Evolutionary conservation across 2,888 invertebrate genomes (phyloP).

Genomic region (Cabera pusaria): DNA sequence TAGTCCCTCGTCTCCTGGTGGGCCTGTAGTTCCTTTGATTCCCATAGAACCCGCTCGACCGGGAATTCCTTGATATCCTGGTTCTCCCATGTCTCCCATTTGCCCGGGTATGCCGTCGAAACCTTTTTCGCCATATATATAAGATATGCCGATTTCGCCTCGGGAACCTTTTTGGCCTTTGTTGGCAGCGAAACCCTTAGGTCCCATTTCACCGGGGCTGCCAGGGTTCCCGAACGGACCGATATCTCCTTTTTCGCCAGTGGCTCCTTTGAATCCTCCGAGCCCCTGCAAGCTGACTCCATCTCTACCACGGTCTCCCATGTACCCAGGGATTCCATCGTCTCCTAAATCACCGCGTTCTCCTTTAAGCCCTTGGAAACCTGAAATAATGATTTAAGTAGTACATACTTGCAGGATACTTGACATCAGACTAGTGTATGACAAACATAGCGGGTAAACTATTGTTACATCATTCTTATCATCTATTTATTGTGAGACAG

Average conservation of each 20-base stretch:
- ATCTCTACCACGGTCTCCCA: conserved; percentile 60
- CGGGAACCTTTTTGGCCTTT: conserved; percentile 79
- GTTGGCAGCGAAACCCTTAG: conserved; percentile 85
- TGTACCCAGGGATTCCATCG: conserved; percentile 56
- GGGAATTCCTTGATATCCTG: conserved; percentile 82
- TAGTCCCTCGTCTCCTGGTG: conserved; percentile 82
- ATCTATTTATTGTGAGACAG: too few species aligned
- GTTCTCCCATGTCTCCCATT: conserved; percentile 81
- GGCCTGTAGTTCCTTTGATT: conserved; percentile 64
- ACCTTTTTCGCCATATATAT: conserved; percentile 67
- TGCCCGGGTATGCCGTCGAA: conserved; percentile 62
- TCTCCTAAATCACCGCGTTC: conserved; percentile 59
- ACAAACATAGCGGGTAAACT: too few species aligned
- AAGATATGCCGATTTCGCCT: conserved; percentile 76
- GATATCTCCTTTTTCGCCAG: conserved; percentile 85
- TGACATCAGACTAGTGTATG: too few species aligned
- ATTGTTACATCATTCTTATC: too few species aligned
- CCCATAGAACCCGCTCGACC: conserved; percentile 79
- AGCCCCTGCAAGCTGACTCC: conserved; percentile 63
- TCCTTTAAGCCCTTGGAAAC: conserved; percentile 53
- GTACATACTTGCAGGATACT: too few species aligned
- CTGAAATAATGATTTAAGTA: conserved; percentile 36
- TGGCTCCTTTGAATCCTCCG: conserved; percentile 86
- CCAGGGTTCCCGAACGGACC: conserved; percentile 87
- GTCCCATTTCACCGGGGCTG: conserved; percentile 69